Base-by-base conservation (phyloP, 2,888 invertebrate species). In the Fabriciana adippe region DNA sequence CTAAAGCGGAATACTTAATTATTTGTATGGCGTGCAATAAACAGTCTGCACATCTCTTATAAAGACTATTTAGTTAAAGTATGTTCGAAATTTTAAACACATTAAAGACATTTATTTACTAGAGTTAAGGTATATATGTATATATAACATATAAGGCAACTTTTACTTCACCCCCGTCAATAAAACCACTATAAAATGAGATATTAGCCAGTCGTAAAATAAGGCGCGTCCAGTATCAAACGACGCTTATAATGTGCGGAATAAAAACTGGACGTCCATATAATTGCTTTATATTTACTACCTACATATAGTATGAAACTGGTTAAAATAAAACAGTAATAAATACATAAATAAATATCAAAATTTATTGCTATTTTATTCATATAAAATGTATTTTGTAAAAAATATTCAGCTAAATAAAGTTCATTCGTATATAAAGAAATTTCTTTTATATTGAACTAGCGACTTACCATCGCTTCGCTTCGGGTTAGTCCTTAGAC, bases 211-310 rank as follows among this genome's bases (percentile, higher is more conserved):
- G 74, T 83, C 85, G 83, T 89, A 88, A 89, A 89, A 72, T 74
- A 65, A 75, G 76, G 72, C 76, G 72, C 72, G 70, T 71, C 71
- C 71, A 61, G 75, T 74, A 66, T 73, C 72, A 71, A 77, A 80
- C 77, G 76, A 73, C 80, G 76, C 79, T 82, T 87, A 88, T 89
- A 87, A 88, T 83, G 83, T 81, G 87, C 72, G 79, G 81, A 86
- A 88, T 89, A 89, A 89, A 84, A 85, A 81, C 80, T 75, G 74
- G 72, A 79, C 78, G 74, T 76, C 77, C 74, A 83, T 85, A 82
- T 83, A 80, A 86, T 86, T 79, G 80, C 78, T 78, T 83, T 83
- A 85, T 87, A 81, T 81, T 84, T 64, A 59, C 45, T 62, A 41
- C 56, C 16, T 54, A 45, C 6, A 14, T 26, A 18, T 41, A 41